phyloP scores from a whole-genome alignment of 2,888 invertebrate genomes.

The Metallyticus violacea region DNA sequence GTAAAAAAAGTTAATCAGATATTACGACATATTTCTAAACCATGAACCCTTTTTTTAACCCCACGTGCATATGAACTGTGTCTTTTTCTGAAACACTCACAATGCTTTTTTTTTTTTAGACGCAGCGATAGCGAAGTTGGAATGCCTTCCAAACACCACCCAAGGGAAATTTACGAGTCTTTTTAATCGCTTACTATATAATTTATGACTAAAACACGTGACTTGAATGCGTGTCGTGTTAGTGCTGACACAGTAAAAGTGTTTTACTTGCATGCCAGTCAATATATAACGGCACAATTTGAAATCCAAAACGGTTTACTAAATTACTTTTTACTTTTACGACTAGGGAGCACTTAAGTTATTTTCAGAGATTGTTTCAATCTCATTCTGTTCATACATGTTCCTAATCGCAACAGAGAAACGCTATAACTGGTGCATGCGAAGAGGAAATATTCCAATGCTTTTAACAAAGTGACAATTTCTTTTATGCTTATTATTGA shows the following conservation, averaged over 20 bases:
- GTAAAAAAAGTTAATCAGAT: too few relatives aligned
- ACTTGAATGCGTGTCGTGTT: neutral
- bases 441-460: too few relatives aligned
- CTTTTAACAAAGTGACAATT: too few relatives aligned
- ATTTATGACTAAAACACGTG: neutral
- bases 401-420: too few relatives aligned
- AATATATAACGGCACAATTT: neutral
- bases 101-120: neutral
- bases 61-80: too few relatives aligned
- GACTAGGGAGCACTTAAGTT: neutral
- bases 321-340: neutral
- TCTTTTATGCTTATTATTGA: too few relatives aligned
- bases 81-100: neutral
- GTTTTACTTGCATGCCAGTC: neutral
- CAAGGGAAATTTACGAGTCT: neutral
- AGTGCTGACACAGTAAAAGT: neutral
- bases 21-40: too few relatives aligned
- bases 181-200: neutral
- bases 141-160: neutral
- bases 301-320: neutral
- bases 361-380: too few relatives aligned
- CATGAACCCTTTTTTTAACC: too few relatives aligned
- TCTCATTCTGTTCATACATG: too few relatives aligned
- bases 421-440: too few relatives aligned
- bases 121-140: neutral